phyloP scores from a whole-genome alignment of 2,888 invertebrate species.

The Dicycla oo region DNA sequence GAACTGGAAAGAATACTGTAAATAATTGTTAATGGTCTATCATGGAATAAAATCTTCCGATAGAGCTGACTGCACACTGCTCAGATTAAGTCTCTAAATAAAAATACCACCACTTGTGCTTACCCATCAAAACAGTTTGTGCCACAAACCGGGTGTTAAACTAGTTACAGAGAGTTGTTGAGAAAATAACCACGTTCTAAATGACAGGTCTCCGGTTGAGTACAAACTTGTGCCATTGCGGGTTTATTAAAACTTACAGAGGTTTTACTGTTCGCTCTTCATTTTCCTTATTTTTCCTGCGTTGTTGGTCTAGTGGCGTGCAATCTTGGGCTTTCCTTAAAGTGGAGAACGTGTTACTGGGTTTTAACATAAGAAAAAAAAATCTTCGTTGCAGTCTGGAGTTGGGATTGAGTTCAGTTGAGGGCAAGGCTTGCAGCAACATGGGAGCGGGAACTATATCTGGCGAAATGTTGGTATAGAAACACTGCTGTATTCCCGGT shows the following conservation, averaged over 20 bases:
- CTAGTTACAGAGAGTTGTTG: constrained; percentile 50
- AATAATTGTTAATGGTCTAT: not conserved
- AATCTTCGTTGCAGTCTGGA: no score
- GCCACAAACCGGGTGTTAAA: constrained; percentile 33
- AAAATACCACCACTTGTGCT: not conserved
- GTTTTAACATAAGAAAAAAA: not conserved
- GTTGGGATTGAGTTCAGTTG: no score
- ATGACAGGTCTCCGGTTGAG: constrained; percentile 43
- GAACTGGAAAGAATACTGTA: no score
- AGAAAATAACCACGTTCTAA: constrained; percentile 55
- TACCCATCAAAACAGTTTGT: not conserved
- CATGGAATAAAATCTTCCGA: not conserved
- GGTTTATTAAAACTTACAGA: constrained; percentile 37
- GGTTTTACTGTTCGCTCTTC: constrained; percentile 33
- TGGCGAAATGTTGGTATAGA: no score
- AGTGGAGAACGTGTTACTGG: constrained; percentile 3
- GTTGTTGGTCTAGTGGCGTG: constrained; percentile 1
- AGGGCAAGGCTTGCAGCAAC: not conserved
- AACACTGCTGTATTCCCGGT: no score
- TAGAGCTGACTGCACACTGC: not conserved
- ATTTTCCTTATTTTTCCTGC: constrained; percentile 29
- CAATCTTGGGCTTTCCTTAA: not conserved
- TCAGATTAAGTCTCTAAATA: not conserved
- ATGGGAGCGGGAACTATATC: not conserved
- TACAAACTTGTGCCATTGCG: constrained; percentile 39